Evolutionary conservation across 2,797 vertebrate species (phyloP).

Genomic region (Lophotriccus pileatus): DNA sequence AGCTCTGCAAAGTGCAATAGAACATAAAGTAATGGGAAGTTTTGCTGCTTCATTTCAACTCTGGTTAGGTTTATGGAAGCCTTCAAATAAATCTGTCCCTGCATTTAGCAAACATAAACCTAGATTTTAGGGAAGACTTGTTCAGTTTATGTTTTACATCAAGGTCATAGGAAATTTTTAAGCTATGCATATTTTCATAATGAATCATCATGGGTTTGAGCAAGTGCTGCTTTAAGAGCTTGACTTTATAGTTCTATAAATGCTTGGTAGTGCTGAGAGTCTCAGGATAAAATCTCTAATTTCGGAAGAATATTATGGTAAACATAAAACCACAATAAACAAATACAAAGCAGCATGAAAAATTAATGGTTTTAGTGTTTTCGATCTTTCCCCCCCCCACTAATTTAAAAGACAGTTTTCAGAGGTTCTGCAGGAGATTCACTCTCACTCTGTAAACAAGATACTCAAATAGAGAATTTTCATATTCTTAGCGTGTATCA

Average conservation of each 20-base stretch:
- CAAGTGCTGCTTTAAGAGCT: background rate
- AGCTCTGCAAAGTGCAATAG: background rate
- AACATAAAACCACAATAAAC: background rate
- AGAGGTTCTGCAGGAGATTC: background rate
- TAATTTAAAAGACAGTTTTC: constrained; percentile 17
- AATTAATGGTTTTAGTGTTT: background rate
- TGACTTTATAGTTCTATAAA: background rate
- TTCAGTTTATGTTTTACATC: background rate
- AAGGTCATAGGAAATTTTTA: background rate
- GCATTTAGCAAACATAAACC: background rate
- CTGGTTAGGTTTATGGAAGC: background rate
- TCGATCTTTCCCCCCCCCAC: background rate
- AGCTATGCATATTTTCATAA: background rate
- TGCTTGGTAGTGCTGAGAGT: background rate
- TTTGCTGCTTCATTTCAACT: background rate
- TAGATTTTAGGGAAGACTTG: background rate
- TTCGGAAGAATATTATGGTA: background rate
- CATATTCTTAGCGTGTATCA: background rate
- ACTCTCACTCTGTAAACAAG: background rate
- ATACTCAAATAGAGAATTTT: background rate
- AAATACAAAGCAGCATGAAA: constrained; percentile 14
- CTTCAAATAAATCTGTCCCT: background rate
- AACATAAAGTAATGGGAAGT: background rate
- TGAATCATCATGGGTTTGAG: background rate
- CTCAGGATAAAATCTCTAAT: constrained; percentile 22